Evolutionary conservation across 1,140 invertebrate genomes (phyloP).

Genomic region (Oreohelix idahoensis): DNA sequence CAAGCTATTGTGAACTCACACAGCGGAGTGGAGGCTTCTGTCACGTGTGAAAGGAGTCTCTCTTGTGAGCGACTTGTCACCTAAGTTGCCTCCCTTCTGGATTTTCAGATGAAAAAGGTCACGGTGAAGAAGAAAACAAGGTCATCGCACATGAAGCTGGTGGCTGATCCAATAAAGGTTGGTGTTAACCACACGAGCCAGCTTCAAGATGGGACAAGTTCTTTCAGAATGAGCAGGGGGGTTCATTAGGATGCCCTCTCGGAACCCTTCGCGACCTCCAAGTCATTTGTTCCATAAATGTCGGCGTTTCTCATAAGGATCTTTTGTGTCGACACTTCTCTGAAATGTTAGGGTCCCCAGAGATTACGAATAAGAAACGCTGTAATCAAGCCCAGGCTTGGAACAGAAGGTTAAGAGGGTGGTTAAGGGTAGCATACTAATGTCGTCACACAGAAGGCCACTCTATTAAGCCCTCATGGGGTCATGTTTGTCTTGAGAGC

Average conservation of each 20-base stretch:
- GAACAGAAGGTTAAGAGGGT: conserved; percentile 9
- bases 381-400: neutral
- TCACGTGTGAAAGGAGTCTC: neutral
- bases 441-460: neutral
- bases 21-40: neutral
- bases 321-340: neutral
- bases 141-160: neutral
- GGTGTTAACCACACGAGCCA: neutral
- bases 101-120: neutral
- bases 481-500: conserved; percentile 1
- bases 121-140: neutral
- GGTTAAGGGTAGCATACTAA: neutral
- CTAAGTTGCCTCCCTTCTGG: neutral
- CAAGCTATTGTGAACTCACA: neutral
- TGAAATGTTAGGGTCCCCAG: neutral
- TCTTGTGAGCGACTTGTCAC: neutral
- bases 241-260: conserved; percentile 12
- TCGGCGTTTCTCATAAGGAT: conserved; percentile 6
- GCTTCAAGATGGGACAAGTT: conserved; percentile 12
- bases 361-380: conserved; percentile 1
- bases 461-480: neutral
- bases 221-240: neutral
- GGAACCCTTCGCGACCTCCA: neutral
- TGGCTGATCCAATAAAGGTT: neutral
- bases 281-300: conserved; percentile 1